Evolutionary conservation across 1,140 invertebrate genomes (phyloP).

Genomic region (Formica exsecta): DNA sequence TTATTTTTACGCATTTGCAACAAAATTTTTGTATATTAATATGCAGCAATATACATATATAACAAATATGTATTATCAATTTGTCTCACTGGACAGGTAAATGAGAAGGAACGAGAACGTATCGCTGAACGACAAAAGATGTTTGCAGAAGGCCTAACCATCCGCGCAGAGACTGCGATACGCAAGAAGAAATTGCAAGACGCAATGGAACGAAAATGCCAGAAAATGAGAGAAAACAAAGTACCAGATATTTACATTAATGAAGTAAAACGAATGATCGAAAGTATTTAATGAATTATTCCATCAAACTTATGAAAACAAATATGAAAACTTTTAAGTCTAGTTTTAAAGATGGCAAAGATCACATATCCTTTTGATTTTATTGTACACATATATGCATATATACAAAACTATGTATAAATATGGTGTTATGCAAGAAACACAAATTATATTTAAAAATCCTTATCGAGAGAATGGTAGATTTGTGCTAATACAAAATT

Average conservation of each 20-base stretch:
- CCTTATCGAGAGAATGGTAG: not conserved
- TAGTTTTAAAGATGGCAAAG: not conserved
- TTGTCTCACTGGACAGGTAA: conserved; percentile 86
- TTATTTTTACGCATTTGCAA: not conserved
- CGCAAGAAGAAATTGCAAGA: conserved; percentile 87
- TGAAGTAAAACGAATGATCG: conserved; percentile 82
- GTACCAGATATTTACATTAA: conserved; percentile 83
- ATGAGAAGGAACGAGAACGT: conserved; percentile 89
- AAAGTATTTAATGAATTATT: conserved; percentile 77
- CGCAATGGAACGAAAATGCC: conserved; percentile 88
- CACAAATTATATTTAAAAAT: not conserved
- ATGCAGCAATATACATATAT: not conserved
- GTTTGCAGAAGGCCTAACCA: conserved; percentile 89
- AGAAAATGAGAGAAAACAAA: conserved; percentile 86
- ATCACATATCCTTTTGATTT: not conserved
- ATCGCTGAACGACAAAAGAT: conserved; percentile 88
- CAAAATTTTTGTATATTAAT: not conserved
- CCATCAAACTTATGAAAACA: not conserved
- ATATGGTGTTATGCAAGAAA: not conserved
- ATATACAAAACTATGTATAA: not conserved
- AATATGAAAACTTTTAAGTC: not conserved
- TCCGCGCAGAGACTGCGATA: conserved; percentile 87
- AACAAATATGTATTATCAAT: not conserved
- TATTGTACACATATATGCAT: not conserved
- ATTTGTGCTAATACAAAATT: not conserved